These are phyloP conservation scores for Eciton burchellii DNA, from an alignment of 1,140 invertebrate genomes.

Conservation along the genomic window DNA sequence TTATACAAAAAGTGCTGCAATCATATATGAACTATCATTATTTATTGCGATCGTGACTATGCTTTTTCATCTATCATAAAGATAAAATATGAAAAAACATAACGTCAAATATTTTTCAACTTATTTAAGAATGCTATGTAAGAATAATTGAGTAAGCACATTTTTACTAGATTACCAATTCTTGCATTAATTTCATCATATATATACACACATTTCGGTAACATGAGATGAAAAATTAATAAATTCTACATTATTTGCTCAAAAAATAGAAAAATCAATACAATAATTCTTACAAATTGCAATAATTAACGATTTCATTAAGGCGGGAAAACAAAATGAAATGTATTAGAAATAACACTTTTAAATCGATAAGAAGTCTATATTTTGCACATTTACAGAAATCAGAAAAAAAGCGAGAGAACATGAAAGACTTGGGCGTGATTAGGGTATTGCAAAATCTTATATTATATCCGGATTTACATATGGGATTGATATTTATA, in stretches of 20 bases:
- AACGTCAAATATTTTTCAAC: background rate
- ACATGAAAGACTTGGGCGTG: too few relatives aligned
- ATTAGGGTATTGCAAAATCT: too few relatives aligned
- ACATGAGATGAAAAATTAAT: background rate
- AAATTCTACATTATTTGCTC: background rate
- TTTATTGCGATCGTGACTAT: slow-evolving; percentile 60
- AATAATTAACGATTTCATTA: background rate
- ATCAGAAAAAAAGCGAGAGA: too few relatives aligned
- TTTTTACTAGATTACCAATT: background rate
- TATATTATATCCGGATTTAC: too few relatives aligned
- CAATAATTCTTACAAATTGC: slow-evolving; percentile 12
- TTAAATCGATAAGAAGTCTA: too few relatives aligned
- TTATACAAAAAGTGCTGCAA: slow-evolving; percentile 82
- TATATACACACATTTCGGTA: background rate
- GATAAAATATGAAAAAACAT: slow-evolving; percentile 20
- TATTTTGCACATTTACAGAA: too few relatives aligned
- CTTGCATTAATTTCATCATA: slow-evolving; percentile 11
- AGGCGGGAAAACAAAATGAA: too few relatives aligned
- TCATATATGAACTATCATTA: slow-evolving; percentile 53
- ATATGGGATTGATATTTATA: too few relatives aligned
- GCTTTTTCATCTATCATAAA: slow-evolving; percentile 66
- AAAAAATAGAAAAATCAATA: background rate
- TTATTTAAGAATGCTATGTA: background rate
- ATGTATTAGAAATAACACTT: too few relatives aligned
- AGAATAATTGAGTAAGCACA: too few relatives aligned